A percentile compares a stretch with the other conserved stretches of the same genome.
phyloP scores from a whole-genome alignment of 2,888 invertebrate genomes.

The Drosophila leonis region DNA sequence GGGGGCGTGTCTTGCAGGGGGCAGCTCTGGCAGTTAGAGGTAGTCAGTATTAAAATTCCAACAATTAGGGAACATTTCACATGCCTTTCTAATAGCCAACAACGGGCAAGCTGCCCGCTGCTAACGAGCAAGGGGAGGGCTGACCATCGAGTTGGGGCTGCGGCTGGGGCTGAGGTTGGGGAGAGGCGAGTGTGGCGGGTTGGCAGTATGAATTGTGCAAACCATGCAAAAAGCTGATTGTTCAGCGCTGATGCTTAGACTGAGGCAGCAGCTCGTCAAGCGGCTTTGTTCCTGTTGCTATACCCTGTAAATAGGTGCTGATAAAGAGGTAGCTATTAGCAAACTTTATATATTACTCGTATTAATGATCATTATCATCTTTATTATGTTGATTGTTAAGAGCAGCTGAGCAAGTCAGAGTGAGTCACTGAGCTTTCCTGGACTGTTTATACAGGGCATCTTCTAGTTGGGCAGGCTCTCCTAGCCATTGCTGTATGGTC shows the following conservation, averaged over 20 bases:
- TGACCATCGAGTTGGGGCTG: neutral
- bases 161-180: neutral
- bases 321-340: neutral
- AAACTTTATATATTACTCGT: neutral
- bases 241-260: slow-evolving; percentile 31
- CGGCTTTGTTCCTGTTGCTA: slow-evolving; percentile 54
- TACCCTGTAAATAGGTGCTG: slow-evolving; percentile 30
- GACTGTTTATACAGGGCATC: neutral
- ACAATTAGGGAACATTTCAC: slow-evolving; percentile 83
- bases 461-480: neutral
- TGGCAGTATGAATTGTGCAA: slow-evolving; percentile 32
- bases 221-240: slow-evolving; percentile 74
- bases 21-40: slow-evolving; percentile 25
- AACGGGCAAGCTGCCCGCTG: slow-evolving; percentile 54
- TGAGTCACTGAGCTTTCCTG: neutral
- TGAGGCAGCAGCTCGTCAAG: slow-evolving; percentile 66
- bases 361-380: neutral
- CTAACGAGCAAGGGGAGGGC: slow-evolving; percentile 22
- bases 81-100: slow-evolving; percentile 82
- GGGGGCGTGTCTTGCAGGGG: neutral
- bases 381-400: neutral
- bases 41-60: slow-evolving; percentile 77
- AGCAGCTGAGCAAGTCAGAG: too few species aligned
- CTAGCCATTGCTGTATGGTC: slow-evolving; percentile 16
- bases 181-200: neutral